A percentile compares a stretch with the other conserved stretches of the same genome.
Evolutionary conservation across 2,797 vertebrate species (phyloP).

Genomic region (Setipinna tenuifilis): DNA sequence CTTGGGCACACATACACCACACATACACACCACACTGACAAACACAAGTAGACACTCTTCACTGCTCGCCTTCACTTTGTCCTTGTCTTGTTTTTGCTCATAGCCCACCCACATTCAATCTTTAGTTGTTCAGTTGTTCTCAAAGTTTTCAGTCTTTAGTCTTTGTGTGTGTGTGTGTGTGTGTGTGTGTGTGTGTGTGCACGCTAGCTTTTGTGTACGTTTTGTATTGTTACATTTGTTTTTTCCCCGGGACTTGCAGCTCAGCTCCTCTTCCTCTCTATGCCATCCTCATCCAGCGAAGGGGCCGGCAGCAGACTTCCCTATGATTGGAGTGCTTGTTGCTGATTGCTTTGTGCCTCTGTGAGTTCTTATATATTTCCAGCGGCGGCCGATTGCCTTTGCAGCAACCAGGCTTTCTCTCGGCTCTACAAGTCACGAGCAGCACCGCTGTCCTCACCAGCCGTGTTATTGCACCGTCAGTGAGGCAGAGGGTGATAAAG

Average conservation of each 20-base stretch:
- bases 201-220: too few species aligned
- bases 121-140: not conserved
- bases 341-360: not conserved
- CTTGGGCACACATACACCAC: not conserved
- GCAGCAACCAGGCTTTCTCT: too few species aligned
- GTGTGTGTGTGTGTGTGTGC: too few species aligned
- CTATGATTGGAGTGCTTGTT: not conserved
- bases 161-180: too few species aligned
- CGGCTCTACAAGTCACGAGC: too few species aligned
- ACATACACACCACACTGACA: not conserved
- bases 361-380: too few species aligned
- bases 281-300: not conserved
- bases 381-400: too few species aligned
- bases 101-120: conserved; percentile 3
- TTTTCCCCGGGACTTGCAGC: not conserved
- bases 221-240: too few species aligned
- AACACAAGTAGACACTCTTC: not conserved
- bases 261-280: not conserved
- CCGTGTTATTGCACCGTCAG: not conserved
- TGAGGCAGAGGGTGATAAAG: not conserved
- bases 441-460: too few species aligned
- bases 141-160: not conserved
- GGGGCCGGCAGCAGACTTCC: not conserved
- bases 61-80: not conserved
- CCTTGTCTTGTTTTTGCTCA: not conserved